Base-by-base conservation (phyloP, 2,888 invertebrate genomes). In the Cheilosia vulpina region DNA sequence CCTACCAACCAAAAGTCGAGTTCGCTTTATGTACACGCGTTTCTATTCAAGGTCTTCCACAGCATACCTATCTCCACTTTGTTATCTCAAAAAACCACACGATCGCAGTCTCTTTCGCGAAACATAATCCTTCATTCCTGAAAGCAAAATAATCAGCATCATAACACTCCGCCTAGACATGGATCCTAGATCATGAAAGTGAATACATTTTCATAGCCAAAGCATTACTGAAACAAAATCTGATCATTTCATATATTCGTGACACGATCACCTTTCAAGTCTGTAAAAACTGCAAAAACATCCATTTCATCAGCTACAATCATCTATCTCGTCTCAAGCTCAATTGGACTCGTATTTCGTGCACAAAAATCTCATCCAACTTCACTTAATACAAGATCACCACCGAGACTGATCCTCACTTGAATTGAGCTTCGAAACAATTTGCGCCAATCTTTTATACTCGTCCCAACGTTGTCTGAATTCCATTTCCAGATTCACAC, bases 51-150 rank as follows among this genome's bases (percentile, higher is more conserved):
- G 83, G 78, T 52, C 63, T 73, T 27, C 19, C 24, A 60, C 15
- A 13, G 21, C 13, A 55, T 53, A 52, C 52, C 52, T 68, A 62
- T 47, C 55, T 63, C 45, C 24, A 60, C 19, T 58, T 53, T 58
- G 7, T 34, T 65, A 63, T 65, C 71, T 71, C 6, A 58, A 45
- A 41, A 47, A 24, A 21, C 43, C 41, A 43, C 65, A 58, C 72
- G 41, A 81, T 27, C 24, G 11, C 57, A 34, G 41, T 65, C 43
- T 63, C 31, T 11, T 13, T 21, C 11, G 27, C 53, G 66, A 50
- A 71, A 80, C 71, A 75, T 52, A 71, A 80, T 76, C 84, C 75
- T 76, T 66, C 80, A 80, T 84, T 84, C 71, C 80, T 84, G 83
- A 65, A 84, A 79, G 21, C 45, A 50, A 43, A 47, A 19, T 47